Percentiles rank a stretch among this genome's conserved stretches.
phyloP scores from a whole-genome alignment of 1,140 invertebrate species.

The Hermatobates lingyangjiaoensis region DNA sequence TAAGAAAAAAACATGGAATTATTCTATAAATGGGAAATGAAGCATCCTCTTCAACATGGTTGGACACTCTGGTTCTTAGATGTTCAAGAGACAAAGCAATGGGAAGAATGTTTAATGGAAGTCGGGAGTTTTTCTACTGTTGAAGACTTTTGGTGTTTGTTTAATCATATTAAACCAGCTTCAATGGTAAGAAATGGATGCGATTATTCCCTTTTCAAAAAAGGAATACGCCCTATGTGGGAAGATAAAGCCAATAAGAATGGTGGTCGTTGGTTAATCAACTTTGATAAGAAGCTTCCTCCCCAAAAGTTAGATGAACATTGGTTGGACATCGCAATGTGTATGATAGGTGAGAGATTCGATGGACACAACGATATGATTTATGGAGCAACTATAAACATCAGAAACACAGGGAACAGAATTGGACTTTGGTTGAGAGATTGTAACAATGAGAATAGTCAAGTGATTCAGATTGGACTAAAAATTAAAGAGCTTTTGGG shows the following conservation, averaged over 20 bases:
- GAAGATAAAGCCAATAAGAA: slow-evolving; percentile 77
- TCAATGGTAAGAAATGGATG: slow-evolving; percentile 72
- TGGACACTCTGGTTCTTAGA: slow-evolving; percentile 98
- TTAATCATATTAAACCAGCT: slow-evolving; percentile 84
- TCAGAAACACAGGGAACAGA: slow-evolving; percentile 78
- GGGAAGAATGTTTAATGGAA: slow-evolving; percentile 85
- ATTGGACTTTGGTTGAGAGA: slow-evolving; percentile 70
- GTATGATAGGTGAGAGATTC: slow-evolving; percentile 90
- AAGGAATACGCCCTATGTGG: slow-evolving; percentile 93
- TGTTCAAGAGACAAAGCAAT: slow-evolving; percentile 65
- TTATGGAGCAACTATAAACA: slow-evolving; percentile 86
- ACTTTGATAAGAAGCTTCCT: slow-evolving; percentile 52
- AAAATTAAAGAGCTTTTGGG: slow-evolving; percentile 8
- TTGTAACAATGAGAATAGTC: slow-evolving; percentile 3
- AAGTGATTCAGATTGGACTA: slow-evolving; percentile 6
- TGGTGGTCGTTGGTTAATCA: slow-evolving; percentile 88
- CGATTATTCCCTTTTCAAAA: slow-evolving; percentile 91
- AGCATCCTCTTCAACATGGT: slow-evolving; percentile 76
- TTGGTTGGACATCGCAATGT: slow-evolving; percentile 84
- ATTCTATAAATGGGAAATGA: slow-evolving; percentile 3
- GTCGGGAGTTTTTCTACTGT: slow-evolving; percentile 86
- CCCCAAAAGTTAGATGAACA: slow-evolving; percentile 69
- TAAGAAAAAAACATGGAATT: not conserved
- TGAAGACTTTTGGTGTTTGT: slow-evolving; percentile 96
- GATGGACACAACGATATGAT: slow-evolving; percentile 75